Evolutionary conservation across 1,140 invertebrate species (phyloP).

Genomic region (Drosophila teissieri): DNA sequence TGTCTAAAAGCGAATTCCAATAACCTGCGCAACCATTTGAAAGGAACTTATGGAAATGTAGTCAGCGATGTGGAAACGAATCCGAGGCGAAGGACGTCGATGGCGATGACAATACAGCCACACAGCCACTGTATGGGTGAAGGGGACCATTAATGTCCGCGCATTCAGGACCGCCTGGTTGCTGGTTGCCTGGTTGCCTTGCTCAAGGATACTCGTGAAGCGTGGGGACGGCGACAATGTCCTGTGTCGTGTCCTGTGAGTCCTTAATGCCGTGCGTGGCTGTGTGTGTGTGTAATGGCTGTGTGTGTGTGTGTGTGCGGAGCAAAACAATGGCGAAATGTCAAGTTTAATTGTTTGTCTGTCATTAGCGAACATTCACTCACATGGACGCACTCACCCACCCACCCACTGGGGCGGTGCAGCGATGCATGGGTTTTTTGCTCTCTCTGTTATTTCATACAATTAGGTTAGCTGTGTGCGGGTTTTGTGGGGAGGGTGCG

Average conservation of each 20-base stretch:
- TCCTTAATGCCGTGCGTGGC: constrained; percentile 4
- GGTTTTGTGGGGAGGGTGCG: not conserved
- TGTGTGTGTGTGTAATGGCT: not conserved
- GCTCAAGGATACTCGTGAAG: constrained; percentile 64
- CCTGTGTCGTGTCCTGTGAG: constrained; percentile 17
- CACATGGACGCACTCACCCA: constrained; percentile 3
- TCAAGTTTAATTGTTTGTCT: constrained; percentile 82
- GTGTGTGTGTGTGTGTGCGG: constrained; percentile 1
- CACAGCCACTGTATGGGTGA: too few relatives aligned
- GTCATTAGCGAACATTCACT: constrained; percentile 62
- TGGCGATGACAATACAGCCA: constrained; percentile 6
- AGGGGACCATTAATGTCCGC: constrained; percentile 26
- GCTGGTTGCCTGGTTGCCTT: constrained; percentile 74
- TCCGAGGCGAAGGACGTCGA: constrained; percentile 9
- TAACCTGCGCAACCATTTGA: too few relatives aligned
- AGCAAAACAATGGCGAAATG: constrained; percentile 66
- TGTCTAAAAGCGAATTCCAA: too few relatives aligned
- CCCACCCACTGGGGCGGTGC: constrained; percentile 6
- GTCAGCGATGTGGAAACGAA: constrained; percentile 2
- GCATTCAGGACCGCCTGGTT: constrained; percentile 66
- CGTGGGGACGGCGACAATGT: constrained; percentile 44
- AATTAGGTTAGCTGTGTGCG: constrained; percentile 62
- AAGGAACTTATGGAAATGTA: not conserved
- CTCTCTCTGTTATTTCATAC: constrained; percentile 66
- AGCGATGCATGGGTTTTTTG: constrained; percentile 23